Conservation (phyloP, 2,888 invertebrate genomes). For the Tuta absoluta region DNA sequence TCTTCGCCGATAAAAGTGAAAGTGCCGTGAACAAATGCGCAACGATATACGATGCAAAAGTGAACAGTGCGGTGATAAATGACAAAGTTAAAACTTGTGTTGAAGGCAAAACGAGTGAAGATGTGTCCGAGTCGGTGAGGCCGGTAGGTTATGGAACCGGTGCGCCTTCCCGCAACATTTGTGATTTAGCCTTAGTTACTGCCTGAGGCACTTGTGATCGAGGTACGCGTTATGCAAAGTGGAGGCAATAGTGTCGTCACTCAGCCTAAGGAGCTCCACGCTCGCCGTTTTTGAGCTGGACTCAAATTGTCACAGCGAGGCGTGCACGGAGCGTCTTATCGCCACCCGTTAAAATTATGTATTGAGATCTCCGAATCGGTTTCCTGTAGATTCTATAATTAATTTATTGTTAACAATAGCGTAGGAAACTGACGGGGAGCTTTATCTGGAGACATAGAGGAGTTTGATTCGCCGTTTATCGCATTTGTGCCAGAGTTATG, state of each 20-base stretch:
- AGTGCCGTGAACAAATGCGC: conserved; percentile 73
- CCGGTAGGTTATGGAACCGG: conserved; percentile 58
- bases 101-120: conserved; percentile 64
- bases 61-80: conserved; percentile 72
- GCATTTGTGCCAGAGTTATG: background rate
- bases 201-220: conserved; percentile 70
- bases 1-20: conserved; percentile 77
- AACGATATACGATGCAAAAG: conserved; percentile 63
- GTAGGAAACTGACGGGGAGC: conserved; percentile 73
- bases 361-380: conserved; percentile 79
- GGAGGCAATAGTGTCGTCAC: conserved; percentile 60
- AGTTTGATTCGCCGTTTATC: conserved; percentile 62
- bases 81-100: conserved; percentile 60
- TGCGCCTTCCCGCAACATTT: conserved; percentile 68
- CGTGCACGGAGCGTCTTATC: conserved; percentile 72
- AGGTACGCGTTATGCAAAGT: conserved; percentile 51
- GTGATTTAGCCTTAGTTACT: conserved; percentile 81
- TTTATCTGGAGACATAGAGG: conserved; percentile 66
- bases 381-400: conserved; percentile 80
- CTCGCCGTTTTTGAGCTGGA: conserved; percentile 79
- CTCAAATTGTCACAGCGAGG: conserved; percentile 77
- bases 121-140: conserved; percentile 66
- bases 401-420: conserved; percentile 80
- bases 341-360: conserved; percentile 59
- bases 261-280: conserved; percentile 63